Percentiles rank a stretch among this genome's conserved stretches.
Evolutionary conservation across 2,113 vertebrate genomes (phyloP).

Genomic region (Crotalus helleri): DNA sequence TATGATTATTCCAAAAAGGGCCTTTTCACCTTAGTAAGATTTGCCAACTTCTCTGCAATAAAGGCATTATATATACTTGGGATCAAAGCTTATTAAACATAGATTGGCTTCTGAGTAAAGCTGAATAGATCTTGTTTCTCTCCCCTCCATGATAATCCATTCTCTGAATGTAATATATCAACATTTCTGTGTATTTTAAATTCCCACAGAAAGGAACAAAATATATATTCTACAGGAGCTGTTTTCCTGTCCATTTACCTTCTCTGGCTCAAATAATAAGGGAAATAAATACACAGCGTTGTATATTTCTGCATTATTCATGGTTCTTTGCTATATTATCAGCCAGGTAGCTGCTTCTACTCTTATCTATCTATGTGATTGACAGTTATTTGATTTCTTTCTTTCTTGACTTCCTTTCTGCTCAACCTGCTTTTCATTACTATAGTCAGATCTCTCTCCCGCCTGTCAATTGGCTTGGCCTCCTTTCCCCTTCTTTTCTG

Average conservation of each 20-base stretch:
- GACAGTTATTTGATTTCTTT: constrained; percentile 32
- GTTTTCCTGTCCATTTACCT: constrained; percentile 8
- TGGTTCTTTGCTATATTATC: constrained; percentile 31
- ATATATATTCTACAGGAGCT: neutral
- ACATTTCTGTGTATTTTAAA: neutral
- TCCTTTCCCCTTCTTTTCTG: neutral
- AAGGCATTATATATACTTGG: neutral
- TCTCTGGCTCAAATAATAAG: constrained; percentile 16
- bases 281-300: constrained; percentile 26
- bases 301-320: constrained; percentile 13
- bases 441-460: neutral
- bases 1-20: neutral
- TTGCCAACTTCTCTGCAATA: neutral
- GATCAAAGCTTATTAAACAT: neutral
- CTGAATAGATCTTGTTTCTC: neutral
- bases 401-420: neutral
- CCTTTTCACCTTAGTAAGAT: neutral
- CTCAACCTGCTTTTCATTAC: neutral
- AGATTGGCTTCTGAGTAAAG: neutral
- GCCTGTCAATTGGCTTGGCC: neutral
- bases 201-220: constrained; percentile 4
- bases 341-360: constrained; percentile 20
- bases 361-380: constrained; percentile 13
- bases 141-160: neutral
- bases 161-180: neutral